Conservation (phyloP, 2,113 vertebrate genomes). For the Petrocephalus microphthalmus region DNA sequence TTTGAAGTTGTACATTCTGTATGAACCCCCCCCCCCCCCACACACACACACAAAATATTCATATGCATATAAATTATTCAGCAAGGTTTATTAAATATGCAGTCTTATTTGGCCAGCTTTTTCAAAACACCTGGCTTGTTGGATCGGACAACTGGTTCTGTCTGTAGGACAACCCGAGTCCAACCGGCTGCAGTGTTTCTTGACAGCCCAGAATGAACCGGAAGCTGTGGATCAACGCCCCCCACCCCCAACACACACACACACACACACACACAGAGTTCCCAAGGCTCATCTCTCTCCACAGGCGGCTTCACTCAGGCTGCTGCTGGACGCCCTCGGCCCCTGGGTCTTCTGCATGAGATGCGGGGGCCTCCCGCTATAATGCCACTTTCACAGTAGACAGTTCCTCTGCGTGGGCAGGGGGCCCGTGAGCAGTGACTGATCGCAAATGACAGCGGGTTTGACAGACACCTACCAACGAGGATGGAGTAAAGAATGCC, state of each 20-base stretch:
- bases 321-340: slow-evolving; percentile 9
- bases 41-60: background rate
- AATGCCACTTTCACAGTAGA: slow-evolving; percentile 7
- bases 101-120: background rate
- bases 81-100: background rate
- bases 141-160: too few species aligned
- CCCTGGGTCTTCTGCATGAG: background rate
- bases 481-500: slow-evolving; percentile 90
- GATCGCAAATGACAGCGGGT: slow-evolving; percentile 29
- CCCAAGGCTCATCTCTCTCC: slow-evolving; percentile 26
- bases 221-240: slow-evolving; percentile 3
- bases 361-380: background rate
- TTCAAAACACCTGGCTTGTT: background rate
- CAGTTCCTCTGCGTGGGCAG: background rate
- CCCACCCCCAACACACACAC: background rate
- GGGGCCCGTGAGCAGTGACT: slow-evolving; percentile 1
- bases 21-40: background rate
- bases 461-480: slow-evolving; percentile 73
- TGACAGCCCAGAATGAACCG: background rate
- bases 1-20: background rate
- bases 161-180: background rate
- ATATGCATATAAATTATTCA: background rate
- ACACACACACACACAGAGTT: background rate
- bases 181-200: background rate
- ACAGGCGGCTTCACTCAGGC: slow-evolving; percentile 21